Evolutionary conservation across 2,888 invertebrate genomes (phyloP), one percentile per base, ranked within the genome.

Genomic region (Orthosia cruda): DNA sequence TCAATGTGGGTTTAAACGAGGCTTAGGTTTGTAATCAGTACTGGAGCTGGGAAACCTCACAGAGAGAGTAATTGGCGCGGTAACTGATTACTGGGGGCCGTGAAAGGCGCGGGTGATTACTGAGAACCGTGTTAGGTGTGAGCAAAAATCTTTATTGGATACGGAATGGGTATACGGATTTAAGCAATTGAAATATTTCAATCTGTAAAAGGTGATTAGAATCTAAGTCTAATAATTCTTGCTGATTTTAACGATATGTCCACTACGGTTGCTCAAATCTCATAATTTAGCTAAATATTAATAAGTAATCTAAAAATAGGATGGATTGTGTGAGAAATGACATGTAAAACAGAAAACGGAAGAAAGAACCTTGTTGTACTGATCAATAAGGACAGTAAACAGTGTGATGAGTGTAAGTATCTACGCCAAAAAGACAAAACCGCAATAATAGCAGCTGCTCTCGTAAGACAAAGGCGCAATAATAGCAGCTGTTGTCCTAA

Each of bases 1-100:
- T 87, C 85, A 86, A 84, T 80, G 72, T 67, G 74, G 87, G 62
- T 69, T 86, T 86, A 84, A 77, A 63, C 54, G 50, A 57, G 69
- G 87, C 79, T 86, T 78, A 82, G 82, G 55, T 61, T 68, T 67
- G 73, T 88, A 88, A 87, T 88, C 82, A 84, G 76, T 65, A 57
- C 72, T 75, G 54, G 71, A 70, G 74, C 65, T 65, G n/a, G 52
- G 57, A 55, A 59, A 72, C 67, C 26, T 54, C 54, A 40, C 15
- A 49, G 73, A 50, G 55, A 47, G 66, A 45, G 61, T 62, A 71
- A 73, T 67, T 73, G 84, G 59, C 52, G 66, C 23, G 66, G 13
- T 16, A 32, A n/a, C 20, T 83, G 84, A 83, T 71, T 83, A 55
- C 68, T 62, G 23, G 26, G 72, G 63, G 54, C n/a, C 57, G 57